phyloP scores from a whole-genome alignment of 1,140 invertebrate species.

The Panagrolaimus sp. region DNA sequence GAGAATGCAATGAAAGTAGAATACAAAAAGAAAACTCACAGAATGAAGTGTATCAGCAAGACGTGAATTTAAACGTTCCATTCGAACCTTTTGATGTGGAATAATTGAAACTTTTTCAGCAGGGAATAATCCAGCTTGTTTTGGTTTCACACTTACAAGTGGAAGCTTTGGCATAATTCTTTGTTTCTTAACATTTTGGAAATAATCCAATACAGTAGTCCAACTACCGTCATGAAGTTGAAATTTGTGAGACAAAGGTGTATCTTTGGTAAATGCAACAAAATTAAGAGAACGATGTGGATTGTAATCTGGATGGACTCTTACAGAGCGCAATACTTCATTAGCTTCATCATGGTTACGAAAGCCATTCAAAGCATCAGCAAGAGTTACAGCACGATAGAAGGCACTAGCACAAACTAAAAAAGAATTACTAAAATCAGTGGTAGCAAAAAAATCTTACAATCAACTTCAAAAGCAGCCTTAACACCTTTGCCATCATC shows the following conservation, averaged over 20 bases:
- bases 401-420: not conserved
- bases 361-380: not conserved
- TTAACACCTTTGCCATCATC: not conserved
- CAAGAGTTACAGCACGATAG: not conserved
- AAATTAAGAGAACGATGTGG: slow-evolving; percentile 2
- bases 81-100: not conserved
- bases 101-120: not conserved
- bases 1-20: too few species aligned
- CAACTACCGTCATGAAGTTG: not conserved
- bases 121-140: not conserved
- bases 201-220: not conserved
- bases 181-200: not conserved
- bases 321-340: not conserved
- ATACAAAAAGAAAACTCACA: too few species aligned
- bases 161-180: not conserved
- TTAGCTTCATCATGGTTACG: not conserved
- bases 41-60: not conserved
- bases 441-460: not conserved
- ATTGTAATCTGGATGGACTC: not conserved
- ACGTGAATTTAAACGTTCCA: not conserved
- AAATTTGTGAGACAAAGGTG: not conserved
- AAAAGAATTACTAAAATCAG: not conserved
- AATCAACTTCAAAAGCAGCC: not conserved
- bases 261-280: not conserved
- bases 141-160: not conserved